phyloP scores from a whole-genome alignment of 2,797 vertebrate genomes.

The Sebastiscus albofasciatus region DNA sequence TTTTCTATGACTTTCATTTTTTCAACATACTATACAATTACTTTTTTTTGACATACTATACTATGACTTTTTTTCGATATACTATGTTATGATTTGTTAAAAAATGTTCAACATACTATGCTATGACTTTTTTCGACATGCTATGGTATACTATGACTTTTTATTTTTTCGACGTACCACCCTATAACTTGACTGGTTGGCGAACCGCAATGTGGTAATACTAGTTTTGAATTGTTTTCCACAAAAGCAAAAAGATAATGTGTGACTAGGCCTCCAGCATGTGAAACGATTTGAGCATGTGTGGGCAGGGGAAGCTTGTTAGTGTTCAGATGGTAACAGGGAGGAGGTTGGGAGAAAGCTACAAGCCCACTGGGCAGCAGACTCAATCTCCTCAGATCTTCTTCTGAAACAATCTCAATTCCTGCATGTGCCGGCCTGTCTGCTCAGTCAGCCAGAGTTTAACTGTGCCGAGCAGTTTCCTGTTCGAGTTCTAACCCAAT shows the following conservation, averaged over 20 bases:
- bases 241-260: neutral
- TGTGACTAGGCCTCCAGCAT: neutral
- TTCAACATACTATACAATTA: no score
- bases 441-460: neutral
- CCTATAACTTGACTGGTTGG: neutral
- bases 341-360: slow-evolving; percentile 16
- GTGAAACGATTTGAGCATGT: slow-evolving; percentile 31
- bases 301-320: slow-evolving; percentile 27
- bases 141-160: no score
- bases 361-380: slow-evolving; percentile 1
- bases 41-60: no score
- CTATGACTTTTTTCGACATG: no score
- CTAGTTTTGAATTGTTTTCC: slow-evolving; percentile 5
- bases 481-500: neutral
- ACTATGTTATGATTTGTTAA: no score
- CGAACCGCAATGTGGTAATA: no score
- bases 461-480: neutral
- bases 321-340: slow-evolving; percentile 40
- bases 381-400: slow-evolving; percentile 18
- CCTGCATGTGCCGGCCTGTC: slow-evolving; percentile 22
- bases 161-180: no score
- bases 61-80: no score
- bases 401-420: slow-evolving; percentile 24
- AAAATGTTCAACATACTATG: no score
- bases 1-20: no score